Evolutionary conservation across 2,888 invertebrate genomes (phyloP).

Genomic region (Aspidiotus rigidus): DNA sequence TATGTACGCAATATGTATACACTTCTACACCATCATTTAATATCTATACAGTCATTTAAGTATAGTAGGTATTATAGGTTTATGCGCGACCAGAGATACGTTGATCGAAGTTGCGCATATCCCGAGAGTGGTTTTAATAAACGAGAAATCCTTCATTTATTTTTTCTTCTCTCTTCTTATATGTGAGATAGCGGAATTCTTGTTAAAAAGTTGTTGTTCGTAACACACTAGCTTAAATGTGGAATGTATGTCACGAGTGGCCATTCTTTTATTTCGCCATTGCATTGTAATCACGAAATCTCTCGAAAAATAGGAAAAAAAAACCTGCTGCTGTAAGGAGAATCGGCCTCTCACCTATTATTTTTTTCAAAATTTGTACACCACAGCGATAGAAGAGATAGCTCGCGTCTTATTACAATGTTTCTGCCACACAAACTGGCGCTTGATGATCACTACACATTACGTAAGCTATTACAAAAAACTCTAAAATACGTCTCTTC

Average conservation of each 20-base stretch:
- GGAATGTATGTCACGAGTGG: constrained; percentile 10
- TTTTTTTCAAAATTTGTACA: too few relatives aligned
- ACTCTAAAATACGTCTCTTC: too few relatives aligned
- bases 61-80: background rate
- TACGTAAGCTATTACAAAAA: too few relatives aligned
- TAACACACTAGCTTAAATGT: constrained; percentile 32
- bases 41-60: too few relatives aligned
- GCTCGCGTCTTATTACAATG: too few relatives aligned
- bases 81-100: background rate
- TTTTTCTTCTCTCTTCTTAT: background rate
- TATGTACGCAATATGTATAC: too few relatives aligned
- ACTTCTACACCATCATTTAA: too few relatives aligned
- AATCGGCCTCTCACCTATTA: too few relatives aligned
- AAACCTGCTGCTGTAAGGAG: too few relatives aligned
- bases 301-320: background rate
- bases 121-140: background rate
- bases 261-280: constrained; percentile 4
- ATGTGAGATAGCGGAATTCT: constrained; percentile 1
- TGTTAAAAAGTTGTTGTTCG: constrained; percentile 22
- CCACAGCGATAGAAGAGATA: too few relatives aligned
- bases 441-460: too few relatives aligned
- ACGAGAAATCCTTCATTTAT: constrained; percentile 1
- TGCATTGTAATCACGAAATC: constrained; percentile 4
- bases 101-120: background rate
- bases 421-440: too few relatives aligned